Percentiles rank a stretch among this genome's conserved stretches.
phyloP scores from a whole-genome alignment of 2,888 invertebrate species.

The Limulus polyphemus region DNA sequence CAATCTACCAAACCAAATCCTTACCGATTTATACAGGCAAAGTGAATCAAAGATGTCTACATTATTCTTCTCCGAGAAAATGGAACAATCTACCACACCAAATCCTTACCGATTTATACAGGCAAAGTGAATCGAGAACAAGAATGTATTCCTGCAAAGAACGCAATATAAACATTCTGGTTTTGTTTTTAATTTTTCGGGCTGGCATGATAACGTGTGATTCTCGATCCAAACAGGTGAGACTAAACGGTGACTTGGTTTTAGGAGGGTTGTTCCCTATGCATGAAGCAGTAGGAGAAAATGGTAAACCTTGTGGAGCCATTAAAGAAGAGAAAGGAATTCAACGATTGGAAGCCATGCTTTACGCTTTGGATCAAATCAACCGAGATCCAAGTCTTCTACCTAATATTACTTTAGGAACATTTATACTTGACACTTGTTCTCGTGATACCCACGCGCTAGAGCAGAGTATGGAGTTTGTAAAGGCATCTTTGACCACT shows the following conservation, averaged over 20 bases:
- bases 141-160: no score
- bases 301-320: conserved; percentile 31
- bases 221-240: no score
- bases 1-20: no score
- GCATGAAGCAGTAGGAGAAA: conserved; percentile 34
- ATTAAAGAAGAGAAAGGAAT: conserved; percentile 41
- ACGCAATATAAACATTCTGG: no score
- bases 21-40: no score
- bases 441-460: conserved; percentile 45
- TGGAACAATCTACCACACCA: no score
- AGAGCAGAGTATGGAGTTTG: conserved; percentile 45
- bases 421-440: conserved; percentile 42
- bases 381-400: conserved; percentile 31
- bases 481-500: conserved; percentile 41
- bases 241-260: conserved; percentile 31
- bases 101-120: no score
- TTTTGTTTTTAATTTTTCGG: no score
- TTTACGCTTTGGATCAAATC: conserved; percentile 39
- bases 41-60: no score
- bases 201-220: no score
- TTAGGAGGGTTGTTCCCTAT: conserved; percentile 42
- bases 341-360: conserved; percentile 42
- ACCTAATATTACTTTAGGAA: conserved; percentile 32
- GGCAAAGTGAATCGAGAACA: no score
- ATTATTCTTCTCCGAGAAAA: no score